Percentiles rank a stretch among this genome's conserved stretches.
These are phyloP conservation scores for Xiphophorus maculatus DNA, from an alignment of 2,113 vertebrate species.

Conservation along the genomic window DNA sequence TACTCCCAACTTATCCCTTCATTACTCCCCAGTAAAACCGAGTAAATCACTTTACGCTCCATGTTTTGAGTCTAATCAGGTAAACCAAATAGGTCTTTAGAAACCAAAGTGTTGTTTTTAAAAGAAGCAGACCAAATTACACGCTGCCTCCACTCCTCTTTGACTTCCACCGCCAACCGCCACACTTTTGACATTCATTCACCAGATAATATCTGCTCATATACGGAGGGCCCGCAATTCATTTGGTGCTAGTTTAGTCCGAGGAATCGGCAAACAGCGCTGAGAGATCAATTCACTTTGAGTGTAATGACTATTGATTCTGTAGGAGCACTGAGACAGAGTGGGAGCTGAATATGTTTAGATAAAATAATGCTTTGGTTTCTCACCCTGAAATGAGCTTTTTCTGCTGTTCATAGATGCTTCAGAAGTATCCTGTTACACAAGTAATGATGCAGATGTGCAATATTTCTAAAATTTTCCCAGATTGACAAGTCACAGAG, in stretches of 20 bases:
- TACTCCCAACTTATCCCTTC: conserved; percentile 30
- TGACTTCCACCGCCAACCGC: not conserved
- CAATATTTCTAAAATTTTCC: not conserved
- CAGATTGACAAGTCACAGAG: too few relatives aligned
- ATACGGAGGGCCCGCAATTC: conserved; percentile 37
- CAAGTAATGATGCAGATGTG: not conserved
- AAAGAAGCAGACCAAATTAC: conserved; percentile 35
- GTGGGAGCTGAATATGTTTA: conserved; percentile 67
- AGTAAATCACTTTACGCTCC: conserved; percentile 17
- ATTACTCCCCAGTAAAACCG: conserved; percentile 18
- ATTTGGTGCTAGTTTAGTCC: conserved; percentile 64
- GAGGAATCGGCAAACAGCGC: conserved; percentile 63
- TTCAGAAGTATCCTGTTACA: conserved; percentile 13
- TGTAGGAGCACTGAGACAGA: conserved; percentile 55
- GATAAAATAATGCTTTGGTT: conserved; percentile 71
- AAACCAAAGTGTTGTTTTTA: conserved; percentile 1
- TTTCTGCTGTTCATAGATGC: conserved; percentile 38
- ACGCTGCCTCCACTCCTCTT: conserved; percentile 36
- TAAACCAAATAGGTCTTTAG: conserved; percentile 24
- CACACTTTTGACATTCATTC: conserved; percentile 38
- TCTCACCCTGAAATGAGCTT: conserved; percentile 36
- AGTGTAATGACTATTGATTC: conserved; percentile 77
- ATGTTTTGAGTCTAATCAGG: not conserved
- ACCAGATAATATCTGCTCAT: conserved; percentile 36
- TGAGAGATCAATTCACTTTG: conserved; percentile 67